phyloP scores from a whole-genome alignment of 1,140 invertebrate genomes.

The Camponotus pennsylvanicus region DNA sequence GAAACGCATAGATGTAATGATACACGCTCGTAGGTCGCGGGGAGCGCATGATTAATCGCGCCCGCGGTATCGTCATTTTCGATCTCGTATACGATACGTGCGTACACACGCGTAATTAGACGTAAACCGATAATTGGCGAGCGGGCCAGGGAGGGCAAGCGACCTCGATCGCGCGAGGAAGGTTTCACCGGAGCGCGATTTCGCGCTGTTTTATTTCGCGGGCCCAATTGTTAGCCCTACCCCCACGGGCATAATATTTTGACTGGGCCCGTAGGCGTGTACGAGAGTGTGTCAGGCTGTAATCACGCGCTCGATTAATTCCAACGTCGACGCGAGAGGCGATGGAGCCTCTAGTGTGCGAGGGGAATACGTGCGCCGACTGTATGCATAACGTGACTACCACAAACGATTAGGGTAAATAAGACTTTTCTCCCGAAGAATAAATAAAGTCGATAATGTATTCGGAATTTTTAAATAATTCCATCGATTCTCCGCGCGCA shows the following conservation, averaged over 20 bases:
- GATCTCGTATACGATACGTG: constrained; percentile 23
- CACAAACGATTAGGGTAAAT: constrained; percentile 19
- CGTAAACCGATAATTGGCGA: constrained; percentile 57
- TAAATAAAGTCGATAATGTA: background rate
- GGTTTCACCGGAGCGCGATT: constrained; percentile 35
- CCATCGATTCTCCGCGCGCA: background rate
- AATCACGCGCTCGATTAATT: constrained; percentile 58
- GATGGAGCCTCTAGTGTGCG: constrained; percentile 2
- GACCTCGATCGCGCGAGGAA: constrained; percentile 35
- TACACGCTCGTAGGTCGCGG: constrained; percentile 2
- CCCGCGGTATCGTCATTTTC: constrained; percentile 22
- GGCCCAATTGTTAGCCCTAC: constrained; percentile 42
- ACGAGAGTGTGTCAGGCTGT: constrained; percentile 37
- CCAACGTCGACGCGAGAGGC: constrained; percentile 45
- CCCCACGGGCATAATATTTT: constrained; percentile 39
- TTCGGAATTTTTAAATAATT: background rate
- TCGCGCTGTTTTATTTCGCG: constrained; percentile 29
- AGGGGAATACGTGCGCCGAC: constrained; percentile 19
- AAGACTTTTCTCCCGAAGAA: background rate
- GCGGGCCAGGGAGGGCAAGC: constrained; percentile 35
- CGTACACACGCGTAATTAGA: constrained; percentile 43
- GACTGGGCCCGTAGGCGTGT: constrained; percentile 52
- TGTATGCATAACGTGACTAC: constrained; percentile 20
- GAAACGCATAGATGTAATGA: constrained; percentile 34
- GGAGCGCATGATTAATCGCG: constrained; percentile 39